Percentiles rank a stretch among this genome's conserved stretches.
These are phyloP conservation scores for Mesaphorura yosii DNA, from an alignment of 1,140 invertebrate species.

Conservation along the genomic window DNA sequence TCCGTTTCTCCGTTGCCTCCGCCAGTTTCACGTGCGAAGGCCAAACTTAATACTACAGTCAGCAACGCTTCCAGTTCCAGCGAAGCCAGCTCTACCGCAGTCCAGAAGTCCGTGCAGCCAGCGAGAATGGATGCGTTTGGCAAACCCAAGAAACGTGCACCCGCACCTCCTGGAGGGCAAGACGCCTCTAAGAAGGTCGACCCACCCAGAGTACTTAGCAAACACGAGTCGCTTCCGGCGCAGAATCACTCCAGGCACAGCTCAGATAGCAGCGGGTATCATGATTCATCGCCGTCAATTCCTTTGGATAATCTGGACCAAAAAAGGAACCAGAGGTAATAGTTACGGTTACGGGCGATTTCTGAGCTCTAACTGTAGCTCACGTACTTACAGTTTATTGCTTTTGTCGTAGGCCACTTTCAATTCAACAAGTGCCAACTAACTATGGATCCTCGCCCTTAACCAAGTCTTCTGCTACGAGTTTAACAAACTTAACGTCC, in stretches of 20 bases:
- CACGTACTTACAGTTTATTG: background rate
- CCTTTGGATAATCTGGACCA: conserved; percentile 44
- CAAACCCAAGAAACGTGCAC: conserved; percentile 27
- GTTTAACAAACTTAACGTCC: conserved; percentile 26
- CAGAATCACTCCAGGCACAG: conserved; percentile 59
- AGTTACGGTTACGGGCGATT: background rate
- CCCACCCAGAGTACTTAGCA: background rate
- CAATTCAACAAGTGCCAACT: background rate
- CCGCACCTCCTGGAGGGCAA: conserved; percentile 21
- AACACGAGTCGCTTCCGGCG: background rate
- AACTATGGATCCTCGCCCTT: background rate
- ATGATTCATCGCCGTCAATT: conserved; percentile 40
- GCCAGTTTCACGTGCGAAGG: conserved; percentile 21
- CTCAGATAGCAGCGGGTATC: conserved; percentile 63
- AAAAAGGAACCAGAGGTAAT: conserved; percentile 20
- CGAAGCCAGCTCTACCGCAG: background rate
- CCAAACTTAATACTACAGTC: conserved; percentile 23
- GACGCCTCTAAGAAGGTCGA: background rate
- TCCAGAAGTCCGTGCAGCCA: conserved; percentile 8
- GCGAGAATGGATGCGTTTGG: background rate
- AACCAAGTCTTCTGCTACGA: background rate
- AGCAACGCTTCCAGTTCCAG: conserved; percentile 26
- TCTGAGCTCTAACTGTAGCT: background rate
- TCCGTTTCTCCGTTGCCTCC: conserved; percentile 38
- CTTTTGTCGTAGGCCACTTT: background rate